These are phyloP conservation scores for Capitella teleta DNA, from an alignment of 1,140 invertebrate genomes.

Conservation along the genomic window DNA sequence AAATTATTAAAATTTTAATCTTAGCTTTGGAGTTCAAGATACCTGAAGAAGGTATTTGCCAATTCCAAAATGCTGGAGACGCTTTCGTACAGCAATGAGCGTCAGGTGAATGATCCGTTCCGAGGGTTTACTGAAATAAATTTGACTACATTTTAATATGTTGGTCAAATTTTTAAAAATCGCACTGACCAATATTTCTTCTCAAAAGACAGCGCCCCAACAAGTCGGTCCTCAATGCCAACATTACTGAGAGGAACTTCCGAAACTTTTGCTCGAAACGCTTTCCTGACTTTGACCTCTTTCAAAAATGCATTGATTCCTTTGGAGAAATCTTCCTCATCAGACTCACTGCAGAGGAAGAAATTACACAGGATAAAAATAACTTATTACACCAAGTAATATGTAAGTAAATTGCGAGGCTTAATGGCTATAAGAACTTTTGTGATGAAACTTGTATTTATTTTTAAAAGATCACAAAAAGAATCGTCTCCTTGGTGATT, in stretches of 20 bases:
- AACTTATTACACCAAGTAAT: no score
- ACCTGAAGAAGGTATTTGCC: constrained; percentile 40
- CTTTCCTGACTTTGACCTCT: neutral
- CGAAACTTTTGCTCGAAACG: neutral
- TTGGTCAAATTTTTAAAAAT: neutral
- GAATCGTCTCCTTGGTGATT: no score
- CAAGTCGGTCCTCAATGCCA: constrained; percentile 1
- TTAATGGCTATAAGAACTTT: no score
- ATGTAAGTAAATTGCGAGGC: no score
- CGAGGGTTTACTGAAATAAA: constrained; percentile 14
- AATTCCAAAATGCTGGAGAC: constrained; percentile 35
- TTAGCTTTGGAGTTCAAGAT: neutral
- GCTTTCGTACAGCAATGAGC: constrained; percentile 34
- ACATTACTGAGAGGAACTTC: neutral
- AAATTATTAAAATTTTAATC: neutral
- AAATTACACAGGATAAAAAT: no score
- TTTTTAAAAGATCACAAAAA: no score
- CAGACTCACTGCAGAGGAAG: neutral
- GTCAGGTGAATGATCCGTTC: constrained; percentile 39
- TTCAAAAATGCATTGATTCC: neutral
- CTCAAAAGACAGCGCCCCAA: neutral
- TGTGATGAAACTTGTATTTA: no score
- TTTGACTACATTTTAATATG: neutral
- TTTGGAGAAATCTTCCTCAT: constrained; percentile 1
- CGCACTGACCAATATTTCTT: constrained; percentile 1